Conservation (phyloP, 2,113 vertebrate species). For the Ibidorhyncha struthersii region DNA sequence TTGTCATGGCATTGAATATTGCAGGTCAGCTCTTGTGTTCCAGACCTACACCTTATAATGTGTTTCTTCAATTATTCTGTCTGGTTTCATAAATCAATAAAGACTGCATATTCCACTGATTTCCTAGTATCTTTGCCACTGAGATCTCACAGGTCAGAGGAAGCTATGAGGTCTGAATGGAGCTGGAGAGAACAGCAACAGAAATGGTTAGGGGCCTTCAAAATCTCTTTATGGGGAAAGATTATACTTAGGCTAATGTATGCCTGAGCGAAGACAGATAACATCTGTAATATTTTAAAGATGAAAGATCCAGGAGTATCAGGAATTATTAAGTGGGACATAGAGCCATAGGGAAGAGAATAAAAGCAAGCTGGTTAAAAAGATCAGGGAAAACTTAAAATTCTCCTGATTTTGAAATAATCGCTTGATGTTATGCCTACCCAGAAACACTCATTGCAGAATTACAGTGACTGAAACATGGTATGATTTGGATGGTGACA, state of each 20-base stretch:
- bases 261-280: neutral
- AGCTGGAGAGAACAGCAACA: neutral
- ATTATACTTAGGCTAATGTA: neutral
- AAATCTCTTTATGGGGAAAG: neutral
- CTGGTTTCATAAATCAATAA: neutral
- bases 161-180: neutral
- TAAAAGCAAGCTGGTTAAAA: neutral
- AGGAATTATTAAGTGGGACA: neutral
- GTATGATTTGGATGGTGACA: neutral
- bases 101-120: neutral
- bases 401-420: neutral
- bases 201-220: neutral
- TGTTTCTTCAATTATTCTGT: neutral
- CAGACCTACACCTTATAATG: neutral
- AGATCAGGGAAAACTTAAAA: neutral
- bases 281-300: neutral
- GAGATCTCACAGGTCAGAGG: neutral
- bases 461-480: neutral
- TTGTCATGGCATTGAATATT: neutral
- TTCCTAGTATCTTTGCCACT: neutral
- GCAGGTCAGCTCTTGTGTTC: accelerated
- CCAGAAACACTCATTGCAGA: neutral
- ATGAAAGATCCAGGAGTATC: neutral
- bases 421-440: neutral
- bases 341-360: neutral